Percentiles rank a stretch among this genome's conserved stretches.
These are phyloP conservation scores for Scortum barcoo DNA, from an alignment of 2,113 vertebrate species.

Conservation along the genomic window DNA sequence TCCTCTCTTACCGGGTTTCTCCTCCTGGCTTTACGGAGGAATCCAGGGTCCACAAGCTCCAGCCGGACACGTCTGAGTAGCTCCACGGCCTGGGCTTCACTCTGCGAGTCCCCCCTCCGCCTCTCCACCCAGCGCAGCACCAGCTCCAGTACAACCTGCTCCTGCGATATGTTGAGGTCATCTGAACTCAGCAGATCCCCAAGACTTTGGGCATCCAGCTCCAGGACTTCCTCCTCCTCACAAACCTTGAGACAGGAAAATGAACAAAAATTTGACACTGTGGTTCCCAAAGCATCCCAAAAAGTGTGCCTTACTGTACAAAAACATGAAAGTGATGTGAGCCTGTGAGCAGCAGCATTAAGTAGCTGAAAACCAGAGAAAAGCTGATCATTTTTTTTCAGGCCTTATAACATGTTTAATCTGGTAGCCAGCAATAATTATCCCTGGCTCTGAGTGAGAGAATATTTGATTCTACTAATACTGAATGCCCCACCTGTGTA, in stretches of 20 bases:
- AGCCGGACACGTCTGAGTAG: slow-evolving; percentile 90
- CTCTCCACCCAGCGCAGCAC: slow-evolving; percentile 91
- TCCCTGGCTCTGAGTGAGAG: not conserved
- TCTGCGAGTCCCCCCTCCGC: slow-evolving; percentile 74
- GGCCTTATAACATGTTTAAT: not conserved
- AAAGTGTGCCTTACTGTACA: not conserved
- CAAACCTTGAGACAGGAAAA: slow-evolving; percentile 83
- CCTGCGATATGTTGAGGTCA: slow-evolving; percentile 92
- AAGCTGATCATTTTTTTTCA: no score
- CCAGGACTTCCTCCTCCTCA: slow-evolving; percentile 92
- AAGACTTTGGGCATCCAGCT: slow-evolving; percentile 88
- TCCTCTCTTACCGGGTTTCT: slow-evolving; percentile 85
- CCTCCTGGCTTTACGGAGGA: slow-evolving; percentile 88
- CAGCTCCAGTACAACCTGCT: slow-evolving; percentile 91
- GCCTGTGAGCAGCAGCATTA: slow-evolving; percentile 5
- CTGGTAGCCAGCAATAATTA: not conserved
- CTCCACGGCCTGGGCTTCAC: slow-evolving; percentile 80
- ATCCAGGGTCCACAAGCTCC: slow-evolving; percentile 89
- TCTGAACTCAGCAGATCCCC: slow-evolving; percentile 89
- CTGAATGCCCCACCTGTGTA: slow-evolving; percentile 62
- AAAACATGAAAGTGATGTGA: not conserved
- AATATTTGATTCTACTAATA: not conserved
- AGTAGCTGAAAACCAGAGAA: not conserved
- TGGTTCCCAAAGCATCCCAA: not conserved
- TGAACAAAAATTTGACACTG: not conserved